Evolutionary conservation across 2,113 vertebrate genomes (phyloP), one percentile per base, ranked within the genome.

Genomic region (Paradisaea rubra): DNA sequence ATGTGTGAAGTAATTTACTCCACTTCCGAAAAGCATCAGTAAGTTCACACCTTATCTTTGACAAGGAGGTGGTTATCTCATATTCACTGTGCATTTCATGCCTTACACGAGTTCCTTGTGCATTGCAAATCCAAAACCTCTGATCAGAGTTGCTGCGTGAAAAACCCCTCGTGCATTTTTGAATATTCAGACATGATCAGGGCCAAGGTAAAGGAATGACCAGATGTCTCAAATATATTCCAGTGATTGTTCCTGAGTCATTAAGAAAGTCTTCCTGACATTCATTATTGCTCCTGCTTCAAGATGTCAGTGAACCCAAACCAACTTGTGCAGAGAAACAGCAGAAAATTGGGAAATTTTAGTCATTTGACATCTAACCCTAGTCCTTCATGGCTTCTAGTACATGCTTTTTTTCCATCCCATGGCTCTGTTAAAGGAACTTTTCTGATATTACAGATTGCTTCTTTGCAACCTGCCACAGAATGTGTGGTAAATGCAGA

Each of bases 1-100:
- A 39, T 17, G 35, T 80, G 45, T 96, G 88, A 94, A 96, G 21
- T 47, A 69, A 88, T 65, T 90, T 95, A 89, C 81, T 94, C 85
- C 50, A 73, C 54, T 96, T 91, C 52, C 4, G 23, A 93, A 86
- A 79, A 95, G 23, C 63, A 82, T 82, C 42, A 7, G 9, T 91
- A 65, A 91, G 13, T 94, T 95, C 90, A 73, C 90, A 83, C 79
- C 54, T 89, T 83, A 57, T 63, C 28, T 77, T 90, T 88, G 59
- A 69, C 56, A 53, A 72, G 74, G 78, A 91, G 89, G 79, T 72
- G 39, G 31, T 61, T 94, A 45, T 91, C 66, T 91, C 63, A 80
- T 86, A 50, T 88, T 82, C 41, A 37, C 54, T 77, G n/a, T 81
- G 69, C 35, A 31, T 11, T 60, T 42, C 30, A 39, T 4, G 19